A percentile compares a stretch with the other conserved stretches of the same genome.
These are phyloP conservation scores for Phengaris arion DNA, from an alignment of 2,888 invertebrate species.

Conservation along the genomic window DNA sequence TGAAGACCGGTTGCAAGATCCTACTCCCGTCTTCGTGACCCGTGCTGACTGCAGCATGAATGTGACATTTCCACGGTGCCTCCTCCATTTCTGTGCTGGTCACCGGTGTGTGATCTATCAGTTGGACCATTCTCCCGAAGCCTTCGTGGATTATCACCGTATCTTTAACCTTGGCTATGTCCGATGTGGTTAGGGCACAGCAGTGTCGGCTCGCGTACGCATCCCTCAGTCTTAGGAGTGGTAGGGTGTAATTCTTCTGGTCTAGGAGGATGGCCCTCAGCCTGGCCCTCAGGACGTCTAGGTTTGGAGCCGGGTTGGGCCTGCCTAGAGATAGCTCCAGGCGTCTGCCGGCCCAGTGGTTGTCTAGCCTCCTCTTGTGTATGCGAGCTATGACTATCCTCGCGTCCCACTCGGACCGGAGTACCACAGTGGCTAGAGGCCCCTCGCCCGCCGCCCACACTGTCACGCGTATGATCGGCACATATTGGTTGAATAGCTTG, in stretches of 20 bases:
- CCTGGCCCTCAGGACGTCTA: conserved; percentile 82
- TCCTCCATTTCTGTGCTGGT: conserved; percentile 62
- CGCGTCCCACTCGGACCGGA: conserved; percentile 85
- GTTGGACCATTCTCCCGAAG: conserved; percentile 66
- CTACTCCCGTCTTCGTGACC: conserved; percentile 67
- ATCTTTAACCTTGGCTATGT: conserved; percentile 86
- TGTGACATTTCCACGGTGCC: conserved; percentile 76
- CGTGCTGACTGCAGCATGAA: conserved; percentile 60
- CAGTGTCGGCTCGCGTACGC: conserved; percentile 90
- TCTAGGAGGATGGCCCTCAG: conserved; percentile 87
- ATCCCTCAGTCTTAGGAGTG: conserved; percentile 89
- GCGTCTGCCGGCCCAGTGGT: conserved; percentile 82
- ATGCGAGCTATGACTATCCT: conserved; percentile 88
- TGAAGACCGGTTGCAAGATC: conserved; percentile 84
- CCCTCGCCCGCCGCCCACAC: conserved; percentile 69
- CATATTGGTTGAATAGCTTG: conserved; percentile 66
- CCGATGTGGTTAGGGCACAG: conserved; percentile 85
- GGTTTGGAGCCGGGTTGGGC: conserved; percentile 81
- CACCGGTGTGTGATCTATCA: conserved; percentile 62
- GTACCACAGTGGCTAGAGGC: conserved; percentile 84
- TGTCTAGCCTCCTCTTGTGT: conserved; percentile 88
- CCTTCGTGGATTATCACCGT: conserved; percentile 77
- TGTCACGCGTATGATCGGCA: conserved; percentile 59
- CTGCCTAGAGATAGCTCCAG: conserved; percentile 86
- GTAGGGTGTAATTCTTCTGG: conserved; percentile 86